phyloP scores from a whole-genome alignment of 1,140 invertebrate genomes.

The Goniozus legneri region DNA sequence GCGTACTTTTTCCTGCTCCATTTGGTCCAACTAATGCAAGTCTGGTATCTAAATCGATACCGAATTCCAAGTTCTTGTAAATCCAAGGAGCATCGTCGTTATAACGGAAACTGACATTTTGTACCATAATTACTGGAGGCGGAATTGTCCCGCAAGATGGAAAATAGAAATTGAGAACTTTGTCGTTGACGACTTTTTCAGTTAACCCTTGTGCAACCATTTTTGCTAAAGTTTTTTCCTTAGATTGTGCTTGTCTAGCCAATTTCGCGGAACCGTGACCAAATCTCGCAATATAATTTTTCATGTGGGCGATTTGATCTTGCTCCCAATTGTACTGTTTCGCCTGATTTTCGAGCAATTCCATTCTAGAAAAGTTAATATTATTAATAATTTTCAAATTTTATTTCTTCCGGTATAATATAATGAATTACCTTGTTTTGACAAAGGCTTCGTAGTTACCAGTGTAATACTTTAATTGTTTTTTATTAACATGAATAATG shows the following conservation, averaged over 20 bases:
- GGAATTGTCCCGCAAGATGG: constrained; percentile 95
- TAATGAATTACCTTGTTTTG: constrained; percentile 40
- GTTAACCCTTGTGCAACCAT: constrained; percentile 98
- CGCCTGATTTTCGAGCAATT: constrained; percentile 96
- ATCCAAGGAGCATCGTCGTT: constrained; percentile 84
- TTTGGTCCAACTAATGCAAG: constrained; percentile 98
- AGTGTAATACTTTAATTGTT: constrained; percentile 91
- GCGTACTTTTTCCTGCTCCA: constrained; percentile 97
- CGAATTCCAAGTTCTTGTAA: constrained; percentile 97
- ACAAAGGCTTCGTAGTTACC: constrained; percentile 97
- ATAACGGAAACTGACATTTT: constrained; percentile 96
- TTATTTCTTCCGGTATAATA: neutral
- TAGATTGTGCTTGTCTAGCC: constrained; percentile 97
- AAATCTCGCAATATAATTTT: constrained; percentile 99
- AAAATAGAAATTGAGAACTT: constrained; percentile 92
- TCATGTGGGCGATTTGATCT: constrained; percentile 99
- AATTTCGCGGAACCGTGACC: constrained; percentile 98
- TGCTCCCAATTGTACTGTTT: constrained; percentile 99
- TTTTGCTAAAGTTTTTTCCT: constrained; percentile 98
- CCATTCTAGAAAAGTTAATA: constrained; percentile 61
- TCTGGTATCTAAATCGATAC: constrained; percentile 96
- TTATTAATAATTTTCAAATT: constrained; percentile 1
- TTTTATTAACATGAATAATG: constrained; percentile 94
- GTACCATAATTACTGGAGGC: constrained; percentile 98
- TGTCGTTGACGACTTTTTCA: constrained; percentile 89